Percentiles rank a stretch among this genome's conserved stretches.
phyloP scores from a whole-genome alignment of 2,888 invertebrate species.

The Temnothorax rugatulus region DNA sequence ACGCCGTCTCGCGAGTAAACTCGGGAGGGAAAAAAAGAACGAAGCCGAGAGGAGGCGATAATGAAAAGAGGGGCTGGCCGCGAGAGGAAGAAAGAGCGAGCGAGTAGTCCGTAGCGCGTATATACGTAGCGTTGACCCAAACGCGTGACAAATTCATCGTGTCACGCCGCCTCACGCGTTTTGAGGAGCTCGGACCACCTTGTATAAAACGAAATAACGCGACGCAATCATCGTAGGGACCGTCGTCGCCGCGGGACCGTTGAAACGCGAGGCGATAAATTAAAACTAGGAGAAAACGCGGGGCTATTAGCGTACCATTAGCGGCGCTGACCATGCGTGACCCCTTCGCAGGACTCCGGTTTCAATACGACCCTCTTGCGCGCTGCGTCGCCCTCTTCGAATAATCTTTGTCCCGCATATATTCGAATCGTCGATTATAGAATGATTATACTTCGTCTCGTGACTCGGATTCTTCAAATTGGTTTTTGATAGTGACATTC shows the following conservation, averaged over 20 bases:
- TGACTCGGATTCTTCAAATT: not conserved
- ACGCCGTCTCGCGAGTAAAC: slow-evolving; percentile 54
- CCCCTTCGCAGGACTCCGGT: slow-evolving; percentile 71
- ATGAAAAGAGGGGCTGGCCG: not conserved
- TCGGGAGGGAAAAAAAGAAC: not conserved
- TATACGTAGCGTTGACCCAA: slow-evolving; percentile 71
- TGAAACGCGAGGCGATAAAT: slow-evolving; percentile 79
- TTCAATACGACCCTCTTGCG: slow-evolving; percentile 67
- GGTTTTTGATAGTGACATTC: not conserved
- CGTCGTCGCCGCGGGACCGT: slow-evolving; percentile 52
- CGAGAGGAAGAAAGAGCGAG: slow-evolving; percentile 35
- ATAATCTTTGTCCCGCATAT: not conserved
- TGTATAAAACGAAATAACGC: slow-evolving; percentile 70
- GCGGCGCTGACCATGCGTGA: slow-evolving; percentile 82
- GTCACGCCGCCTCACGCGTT: slow-evolving; percentile 82
- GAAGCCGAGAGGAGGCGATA: not conserved
- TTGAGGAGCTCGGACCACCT: slow-evolving; percentile 75
- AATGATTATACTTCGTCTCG: not conserved
- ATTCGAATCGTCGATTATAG: not conserved
- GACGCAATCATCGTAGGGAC: slow-evolving; percentile 72
- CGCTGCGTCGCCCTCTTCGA: not conserved
- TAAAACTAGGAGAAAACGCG: slow-evolving; percentile 81
- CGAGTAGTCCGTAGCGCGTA: slow-evolving; percentile 47
- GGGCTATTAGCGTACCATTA: slow-evolving; percentile 84
- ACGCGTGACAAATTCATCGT: slow-evolving; percentile 84